A percentile compares a stretch with the other conserved stretches of the same genome.
These are phyloP conservation scores for Caenorhabditis remanei DNA, from an alignment of 1,140 invertebrate genomes.

Conservation along the genomic window DNA sequence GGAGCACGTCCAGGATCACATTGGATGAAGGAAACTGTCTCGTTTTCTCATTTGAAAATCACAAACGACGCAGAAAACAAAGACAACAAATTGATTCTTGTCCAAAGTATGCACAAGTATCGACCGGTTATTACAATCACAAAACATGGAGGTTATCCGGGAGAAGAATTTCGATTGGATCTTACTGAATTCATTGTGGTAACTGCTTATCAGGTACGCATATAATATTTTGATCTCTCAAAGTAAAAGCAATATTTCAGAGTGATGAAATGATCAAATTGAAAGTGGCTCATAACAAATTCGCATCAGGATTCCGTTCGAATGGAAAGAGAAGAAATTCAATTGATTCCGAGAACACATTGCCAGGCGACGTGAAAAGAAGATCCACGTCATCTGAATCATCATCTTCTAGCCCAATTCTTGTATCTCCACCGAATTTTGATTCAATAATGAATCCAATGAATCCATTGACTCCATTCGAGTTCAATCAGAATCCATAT, in stretches of 20 bases:
- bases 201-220: conserved; percentile 28
- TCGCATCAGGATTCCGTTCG: conserved; percentile 24
- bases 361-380: neutral
- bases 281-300: conserved; percentile 30
- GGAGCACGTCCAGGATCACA: conserved; percentile 12
- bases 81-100: neutral
- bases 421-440: neutral
- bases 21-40: conserved; percentile 15
- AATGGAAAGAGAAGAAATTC: neutral
- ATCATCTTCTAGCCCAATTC: neutral
- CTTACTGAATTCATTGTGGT: conserved; percentile 9
- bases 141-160: neutral
- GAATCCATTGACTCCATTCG: neutral
- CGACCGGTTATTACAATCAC: neutral
- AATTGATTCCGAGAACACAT: neutral
- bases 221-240: neutral
- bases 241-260: neutral
- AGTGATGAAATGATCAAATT: neutral
- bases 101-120: conserved; percentile 32
- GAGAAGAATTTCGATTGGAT: neutral
- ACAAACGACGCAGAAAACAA: conserved; percentile 11
- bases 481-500: neutral
- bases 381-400: neutral
- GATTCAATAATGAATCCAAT: neutral
- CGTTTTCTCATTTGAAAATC: conserved; percentile 17